Percentiles rank a stretch among this genome's conserved stretches.
Conservation (phyloP, 2,888 invertebrate genomes). For the Caenorhabditis sp. region DNA sequence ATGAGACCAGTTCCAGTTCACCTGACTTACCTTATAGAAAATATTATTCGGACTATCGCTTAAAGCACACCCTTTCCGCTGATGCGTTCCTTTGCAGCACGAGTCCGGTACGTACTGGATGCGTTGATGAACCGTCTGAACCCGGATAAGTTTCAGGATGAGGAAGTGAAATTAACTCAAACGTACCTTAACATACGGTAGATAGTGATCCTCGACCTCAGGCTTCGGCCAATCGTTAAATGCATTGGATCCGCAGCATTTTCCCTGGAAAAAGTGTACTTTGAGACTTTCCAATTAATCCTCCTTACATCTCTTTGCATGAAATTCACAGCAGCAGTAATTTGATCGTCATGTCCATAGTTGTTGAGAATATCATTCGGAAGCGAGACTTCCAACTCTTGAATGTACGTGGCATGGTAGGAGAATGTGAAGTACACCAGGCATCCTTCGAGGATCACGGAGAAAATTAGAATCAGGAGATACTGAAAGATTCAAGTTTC, state of each 20-base stretch:
- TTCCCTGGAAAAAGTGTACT: constrained; percentile 41
- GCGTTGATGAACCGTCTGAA: constrained; percentile 28
- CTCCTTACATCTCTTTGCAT: constrained; percentile 23
- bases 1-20: background rate
- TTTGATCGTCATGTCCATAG: constrained; percentile 20
- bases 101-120: constrained; percentile 63
- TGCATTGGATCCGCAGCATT: constrained; percentile 58
- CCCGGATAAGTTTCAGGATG: background rate
- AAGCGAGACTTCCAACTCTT: constrained; percentile 24
- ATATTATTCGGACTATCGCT: constrained; percentile 64
- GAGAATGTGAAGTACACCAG: constrained; percentile 38
- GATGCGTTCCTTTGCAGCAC: constrained; percentile 49
- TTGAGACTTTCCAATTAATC: background rate
- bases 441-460: constrained; percentile 32
- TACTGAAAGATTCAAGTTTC: constrained; percentile 18
- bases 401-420: constrained; percentile 24
- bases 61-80: constrained; percentile 51
- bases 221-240: constrained; percentile 60
- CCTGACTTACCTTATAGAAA: constrained; percentile 48
- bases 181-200: constrained; percentile 36
- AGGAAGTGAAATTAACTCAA: background rate
- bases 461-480: constrained; percentile 16
- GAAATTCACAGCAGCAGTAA: constrained; percentile 29
- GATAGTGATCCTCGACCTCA: constrained; percentile 46
- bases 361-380: constrained; percentile 38